These are phyloP conservation scores for Myopa tessellatipennis DNA, from an alignment of 2,888 invertebrate genomes.

Conservation along the genomic window DNA sequence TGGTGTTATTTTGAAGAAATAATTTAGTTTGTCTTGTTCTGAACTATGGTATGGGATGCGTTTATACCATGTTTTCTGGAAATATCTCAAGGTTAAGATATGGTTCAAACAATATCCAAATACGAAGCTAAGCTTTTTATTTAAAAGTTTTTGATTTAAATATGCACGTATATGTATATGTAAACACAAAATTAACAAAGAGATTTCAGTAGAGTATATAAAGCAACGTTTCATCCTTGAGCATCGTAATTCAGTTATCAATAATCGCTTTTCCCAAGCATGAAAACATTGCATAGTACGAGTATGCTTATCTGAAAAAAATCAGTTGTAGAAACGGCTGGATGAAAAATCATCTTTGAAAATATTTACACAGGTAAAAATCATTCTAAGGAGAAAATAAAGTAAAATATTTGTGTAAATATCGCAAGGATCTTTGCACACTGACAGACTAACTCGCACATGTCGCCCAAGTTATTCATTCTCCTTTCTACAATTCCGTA, in stretches of 20 bases:
- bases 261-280: not conserved
- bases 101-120: no score
- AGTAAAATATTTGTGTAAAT: constrained; percentile 24
- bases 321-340: not conserved
- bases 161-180: no score
- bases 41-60: no score
- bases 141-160: no score
- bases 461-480: constrained; percentile 31
- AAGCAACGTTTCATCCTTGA: no score
- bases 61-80: no score
- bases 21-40: no score
- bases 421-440: constrained; percentile 29
- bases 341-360: constrained; percentile 21
- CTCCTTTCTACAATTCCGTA: not conserved
- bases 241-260: not conserved
- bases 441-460: constrained; percentile 21
- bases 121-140: no score
- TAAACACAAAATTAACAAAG: no score
- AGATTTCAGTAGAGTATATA: no score
- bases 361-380: constrained; percentile 33
- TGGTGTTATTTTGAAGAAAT: no score
- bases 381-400: constrained; percentile 11
- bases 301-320: not conserved
- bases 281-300: not conserved
- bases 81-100: no score